Conservation (phyloP, 2,113 vertebrate species). For the Dolichotis patagonum region DNA sequence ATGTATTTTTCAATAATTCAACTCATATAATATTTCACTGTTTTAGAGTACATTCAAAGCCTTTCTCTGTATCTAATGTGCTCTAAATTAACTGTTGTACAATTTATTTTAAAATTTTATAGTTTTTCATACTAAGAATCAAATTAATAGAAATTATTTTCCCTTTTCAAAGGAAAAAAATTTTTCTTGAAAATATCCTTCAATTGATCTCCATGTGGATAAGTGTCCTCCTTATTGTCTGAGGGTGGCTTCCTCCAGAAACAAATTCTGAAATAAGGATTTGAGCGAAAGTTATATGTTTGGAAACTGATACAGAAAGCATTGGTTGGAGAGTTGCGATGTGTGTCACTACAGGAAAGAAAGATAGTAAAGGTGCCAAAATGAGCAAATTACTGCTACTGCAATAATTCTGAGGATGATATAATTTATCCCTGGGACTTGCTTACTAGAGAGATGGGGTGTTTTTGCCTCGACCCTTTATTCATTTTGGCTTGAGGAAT, state of each 20-base stretch:
- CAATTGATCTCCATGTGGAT: background rate
- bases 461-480: background rate
- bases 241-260: background rate
- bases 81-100: background rate
- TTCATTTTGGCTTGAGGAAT: background rate
- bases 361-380: background rate
- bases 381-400: background rate
- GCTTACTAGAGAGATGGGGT: background rate
- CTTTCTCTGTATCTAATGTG: background rate
- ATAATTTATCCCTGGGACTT: background rate
- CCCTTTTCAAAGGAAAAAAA: background rate
- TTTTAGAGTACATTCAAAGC: background rate
- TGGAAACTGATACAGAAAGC: conserved; percentile 27
- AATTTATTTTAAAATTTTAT: background rate
- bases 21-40: background rate
- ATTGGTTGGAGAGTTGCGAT: background rate
- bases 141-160: background rate
- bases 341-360: background rate
- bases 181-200: background rate
- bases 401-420: background rate
- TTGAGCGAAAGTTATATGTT: background rate
- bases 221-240: background rate
- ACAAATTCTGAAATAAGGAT: background rate
- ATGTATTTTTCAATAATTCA: background rate
- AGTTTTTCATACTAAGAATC: background rate